Evolutionary conservation across 2,888 invertebrate species (phyloP), one percentile per base, ranked within the genome.

Genomic region (Slavum lentiscoides): DNA sequence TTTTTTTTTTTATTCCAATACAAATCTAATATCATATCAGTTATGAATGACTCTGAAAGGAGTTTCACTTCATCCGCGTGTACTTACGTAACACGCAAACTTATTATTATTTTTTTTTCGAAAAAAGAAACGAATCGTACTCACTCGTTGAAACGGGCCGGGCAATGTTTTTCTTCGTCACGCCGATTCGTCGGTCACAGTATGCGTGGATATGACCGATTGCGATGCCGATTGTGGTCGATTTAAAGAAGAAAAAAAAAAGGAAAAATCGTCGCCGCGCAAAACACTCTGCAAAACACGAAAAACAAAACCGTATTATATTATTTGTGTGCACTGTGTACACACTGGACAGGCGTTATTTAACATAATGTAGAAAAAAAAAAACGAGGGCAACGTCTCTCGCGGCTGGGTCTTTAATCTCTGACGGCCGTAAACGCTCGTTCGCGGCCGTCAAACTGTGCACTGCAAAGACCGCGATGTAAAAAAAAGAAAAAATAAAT

Each of bases 311-410:
- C 23, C 67, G 19, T 66, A n/a, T 74, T 64, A 61, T 13, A 61
- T 4, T 30, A 30, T 4, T 1, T 30, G 30, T 30, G 30, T 30
- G 30, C 68, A 49, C 49, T 30, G 30, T 30, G 30, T 30, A 30
- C 30, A 30, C 30, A 30, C 30, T 30, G 30, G 30, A 30, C 30
- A 30, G 15, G 4, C 13, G 23, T 61, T 53, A 53, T 7, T 53
- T 13, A 30, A 53, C 4, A 62, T 15, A 21, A 49, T 66, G 39
- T 37, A 4, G 4, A 30, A 30, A 30, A 30, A 30, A 30, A 64
- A 49, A 53, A 23, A 37, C 55, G 74, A 67, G 74, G 66, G 74
- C 74, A 74, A 74, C 39, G 66, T 74, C 66, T 74, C 64, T 64
- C 37, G 5, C 61, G 15, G 30, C 30, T 30, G 37, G 37, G 66